A percentile compares a stretch with the other conserved stretches of the same genome.
These are phyloP conservation scores for Condylura cristata DNA, from an alignment of 2,113 vertebrate genomes.

Conservation along the genomic window DNA sequence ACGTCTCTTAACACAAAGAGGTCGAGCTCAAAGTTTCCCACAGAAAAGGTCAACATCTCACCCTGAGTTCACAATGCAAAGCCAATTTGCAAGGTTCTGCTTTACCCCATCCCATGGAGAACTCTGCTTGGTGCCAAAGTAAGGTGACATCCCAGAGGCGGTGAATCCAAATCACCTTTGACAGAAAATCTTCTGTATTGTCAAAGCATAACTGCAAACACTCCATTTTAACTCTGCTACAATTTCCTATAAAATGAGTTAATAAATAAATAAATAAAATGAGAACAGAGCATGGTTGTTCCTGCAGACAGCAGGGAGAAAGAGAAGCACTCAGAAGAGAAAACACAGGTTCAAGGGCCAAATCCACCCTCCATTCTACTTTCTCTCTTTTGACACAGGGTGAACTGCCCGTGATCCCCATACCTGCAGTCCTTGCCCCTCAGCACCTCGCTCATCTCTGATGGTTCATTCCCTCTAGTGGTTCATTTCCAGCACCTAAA, in stretches of 20 bases:
- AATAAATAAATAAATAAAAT: too few species aligned
- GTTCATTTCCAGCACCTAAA: neutral
- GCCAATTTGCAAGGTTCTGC: neutral
- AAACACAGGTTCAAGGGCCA: neutral
- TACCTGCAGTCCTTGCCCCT: too few species aligned
- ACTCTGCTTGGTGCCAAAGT: neutral
- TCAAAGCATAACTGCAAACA: neutral
- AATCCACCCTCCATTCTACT: accelerated
- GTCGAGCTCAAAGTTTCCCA: neutral
- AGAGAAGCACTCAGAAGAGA: neutral
- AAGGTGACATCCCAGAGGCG: neutral
- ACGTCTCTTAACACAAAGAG: neutral
- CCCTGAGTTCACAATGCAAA: neutral
- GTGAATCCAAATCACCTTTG: neutral
- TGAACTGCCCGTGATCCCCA: accelerated
- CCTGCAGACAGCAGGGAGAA: neutral
- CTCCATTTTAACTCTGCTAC: neutral
- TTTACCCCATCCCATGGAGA: neutral
- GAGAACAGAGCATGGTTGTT: neutral
- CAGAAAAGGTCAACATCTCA: neutral
- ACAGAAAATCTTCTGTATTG: neutral
- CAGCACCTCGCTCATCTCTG: neutral
- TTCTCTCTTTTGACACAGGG: too few species aligned
- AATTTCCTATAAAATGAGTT: neutral
- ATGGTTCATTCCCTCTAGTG: neutral